Conservation (phyloP, 2,888 invertebrate genomes). For the Electrophaes corylata region DNA sequence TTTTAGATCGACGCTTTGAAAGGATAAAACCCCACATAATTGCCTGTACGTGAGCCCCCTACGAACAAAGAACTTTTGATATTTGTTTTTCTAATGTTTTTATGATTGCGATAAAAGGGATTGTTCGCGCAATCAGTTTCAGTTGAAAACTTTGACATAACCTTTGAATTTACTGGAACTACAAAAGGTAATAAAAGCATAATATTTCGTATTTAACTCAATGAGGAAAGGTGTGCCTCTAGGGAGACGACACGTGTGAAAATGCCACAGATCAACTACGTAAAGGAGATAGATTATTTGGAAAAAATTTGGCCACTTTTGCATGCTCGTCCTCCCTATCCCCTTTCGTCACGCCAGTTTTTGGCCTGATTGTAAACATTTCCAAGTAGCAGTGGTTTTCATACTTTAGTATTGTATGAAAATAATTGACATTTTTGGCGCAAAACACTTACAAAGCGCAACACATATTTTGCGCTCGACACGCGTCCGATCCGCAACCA, state of each 20-base stretch:
- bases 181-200: slow-evolving; percentile 35
- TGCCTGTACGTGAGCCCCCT: slow-evolving; percentile 39
- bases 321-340: background rate
- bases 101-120: slow-evolving; percentile 43
- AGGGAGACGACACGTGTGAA: slow-evolving; percentile 29
- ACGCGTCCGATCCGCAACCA: no score
- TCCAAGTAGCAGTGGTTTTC: background rate
- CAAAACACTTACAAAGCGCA: no score
- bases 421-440: no score
- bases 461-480: no score
- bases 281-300: background rate
- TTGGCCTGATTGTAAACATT: background rate
- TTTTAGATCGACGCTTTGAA: slow-evolving; percentile 38
- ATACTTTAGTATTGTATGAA: no score
- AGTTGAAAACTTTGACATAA: slow-evolving; percentile 33
- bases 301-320: background rate
- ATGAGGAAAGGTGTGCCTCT: slow-evolving; percentile 37
- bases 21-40: slow-evolving; percentile 41
- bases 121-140: slow-evolving; percentile 38
- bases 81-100: slow-evolving; percentile 45
- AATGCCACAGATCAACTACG: background rate
- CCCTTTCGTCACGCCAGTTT: no score
- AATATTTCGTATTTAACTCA: slow-evolving; percentile 38
- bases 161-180: slow-evolving; percentile 27
- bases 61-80: slow-evolving; percentile 40